Percentiles rank a stretch among this genome's conserved stretches.
These are phyloP conservation scores for Fopius arisanus DNA, from an alignment of 1,140 invertebrate species.

Conservation along the genomic window DNA sequence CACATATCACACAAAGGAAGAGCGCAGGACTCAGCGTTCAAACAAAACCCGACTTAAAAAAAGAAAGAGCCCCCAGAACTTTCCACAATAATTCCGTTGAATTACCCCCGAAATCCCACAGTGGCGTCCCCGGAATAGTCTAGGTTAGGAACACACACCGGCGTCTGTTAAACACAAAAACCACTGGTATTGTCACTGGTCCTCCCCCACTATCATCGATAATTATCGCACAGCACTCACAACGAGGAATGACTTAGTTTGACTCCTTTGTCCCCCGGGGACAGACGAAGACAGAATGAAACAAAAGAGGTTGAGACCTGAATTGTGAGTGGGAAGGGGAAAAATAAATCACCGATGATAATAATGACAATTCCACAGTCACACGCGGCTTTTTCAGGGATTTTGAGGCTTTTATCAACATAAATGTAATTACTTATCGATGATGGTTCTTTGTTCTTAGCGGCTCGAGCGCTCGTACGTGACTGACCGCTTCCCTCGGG, in stretches of 20 bases:
- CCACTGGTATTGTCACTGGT: background rate
- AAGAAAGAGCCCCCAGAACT: slow-evolving; percentile 32
- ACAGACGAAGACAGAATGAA: no score
- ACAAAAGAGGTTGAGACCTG: no score
- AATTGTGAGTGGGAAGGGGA: no score
- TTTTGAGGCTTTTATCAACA: no score
- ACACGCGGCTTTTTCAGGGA: no score
- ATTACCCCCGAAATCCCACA: background rate
- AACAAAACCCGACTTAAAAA: background rate
- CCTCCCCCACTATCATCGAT: background rate
- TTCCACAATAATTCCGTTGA: background rate
- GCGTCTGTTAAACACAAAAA: background rate
- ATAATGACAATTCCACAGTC: no score
- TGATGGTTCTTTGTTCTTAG: slow-evolving; percentile 42
- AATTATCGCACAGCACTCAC: background rate
- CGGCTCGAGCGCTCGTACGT: slow-evolving; percentile 48
- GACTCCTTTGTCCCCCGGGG: no score
- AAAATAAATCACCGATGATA: no score
- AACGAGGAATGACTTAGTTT: no score
- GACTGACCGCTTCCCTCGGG: slow-evolving; percentile 47
- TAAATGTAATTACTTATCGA: background rate
- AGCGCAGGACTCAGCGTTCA: slow-evolving; percentile 5
- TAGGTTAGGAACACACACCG: background rate
- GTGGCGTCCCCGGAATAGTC: background rate
- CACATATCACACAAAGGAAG: slow-evolving; percentile 47